Percentiles rank a stretch among this genome's conserved stretches.
These are phyloP conservation scores for Helobdella robusta DNA, from an alignment of 2,888 invertebrate genomes.

Conservation along the genomic window DNA sequence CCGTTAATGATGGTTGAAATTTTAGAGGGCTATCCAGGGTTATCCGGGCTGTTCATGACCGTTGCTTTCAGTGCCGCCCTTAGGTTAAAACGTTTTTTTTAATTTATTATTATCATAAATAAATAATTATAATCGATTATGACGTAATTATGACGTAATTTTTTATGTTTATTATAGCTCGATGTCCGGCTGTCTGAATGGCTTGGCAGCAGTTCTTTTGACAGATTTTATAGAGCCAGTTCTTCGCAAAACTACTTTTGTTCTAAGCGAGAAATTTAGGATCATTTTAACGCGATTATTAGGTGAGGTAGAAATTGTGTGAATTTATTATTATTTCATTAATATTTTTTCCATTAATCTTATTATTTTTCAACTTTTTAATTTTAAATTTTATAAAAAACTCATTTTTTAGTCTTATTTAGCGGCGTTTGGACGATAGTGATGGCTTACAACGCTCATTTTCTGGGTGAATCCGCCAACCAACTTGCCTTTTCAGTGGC, in stretches of 20 bases:
- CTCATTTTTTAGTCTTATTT: too few relatives aligned
- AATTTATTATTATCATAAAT: background rate
- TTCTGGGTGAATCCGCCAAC: too few relatives aligned
- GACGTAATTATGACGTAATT: background rate
- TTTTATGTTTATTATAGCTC: background rate
- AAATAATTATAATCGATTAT: background rate
- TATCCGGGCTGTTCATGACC: background rate
- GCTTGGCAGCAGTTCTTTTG: background rate
- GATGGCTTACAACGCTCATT: too few relatives aligned
- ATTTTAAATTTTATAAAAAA: too few relatives aligned
- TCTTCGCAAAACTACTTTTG: background rate
- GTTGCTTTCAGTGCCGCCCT: background rate
- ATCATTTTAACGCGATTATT: background rate
- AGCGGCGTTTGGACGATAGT: too few relatives aligned
- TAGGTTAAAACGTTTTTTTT: background rate
- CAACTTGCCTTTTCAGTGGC: too few relatives aligned
- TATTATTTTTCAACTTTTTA: too few relatives aligned
- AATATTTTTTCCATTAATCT: too few relatives aligned
- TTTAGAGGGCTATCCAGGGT: background rate
- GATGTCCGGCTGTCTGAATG: slow-evolving; percentile 1
- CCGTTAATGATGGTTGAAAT: slow-evolving; percentile 3
- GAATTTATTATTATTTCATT: too few relatives aligned
- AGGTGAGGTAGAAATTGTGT: too few relatives aligned
- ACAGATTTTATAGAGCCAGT: background rate
- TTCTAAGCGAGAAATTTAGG: background rate